phyloP scores from a whole-genome alignment of 2,888 invertebrate genomes.

The Eumacrocentrus americanus region DNA sequence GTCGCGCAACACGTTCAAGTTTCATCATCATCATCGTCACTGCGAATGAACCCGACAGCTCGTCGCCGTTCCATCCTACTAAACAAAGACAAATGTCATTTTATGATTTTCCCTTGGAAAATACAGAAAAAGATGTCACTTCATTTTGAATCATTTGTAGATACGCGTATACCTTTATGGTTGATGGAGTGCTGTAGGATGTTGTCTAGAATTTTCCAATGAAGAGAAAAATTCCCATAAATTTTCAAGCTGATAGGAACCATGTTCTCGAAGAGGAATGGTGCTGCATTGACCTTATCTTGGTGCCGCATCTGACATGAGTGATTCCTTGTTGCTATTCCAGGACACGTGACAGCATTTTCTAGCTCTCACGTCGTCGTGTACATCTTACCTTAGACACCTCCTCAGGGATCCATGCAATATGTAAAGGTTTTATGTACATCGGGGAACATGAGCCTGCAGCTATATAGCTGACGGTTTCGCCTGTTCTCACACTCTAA shows the following conservation, averaged over 20 bases:
- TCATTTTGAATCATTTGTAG: background rate
- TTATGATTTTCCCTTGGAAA: background rate
- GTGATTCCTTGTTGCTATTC: background rate
- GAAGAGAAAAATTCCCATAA: background rate
- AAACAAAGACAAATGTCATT: background rate
- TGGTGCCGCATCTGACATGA: background rate
- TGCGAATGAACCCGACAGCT: background rate
- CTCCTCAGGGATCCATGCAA: background rate
- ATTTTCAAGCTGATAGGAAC: background rate
- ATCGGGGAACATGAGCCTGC: background rate
- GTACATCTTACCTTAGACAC: too few species aligned
- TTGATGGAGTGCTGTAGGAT: too few species aligned
- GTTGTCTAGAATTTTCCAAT: too few species aligned
- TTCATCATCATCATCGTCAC: conserved; percentile 3
- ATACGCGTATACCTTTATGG: too few species aligned
- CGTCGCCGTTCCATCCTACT: background rate
- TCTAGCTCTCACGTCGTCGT: background rate
- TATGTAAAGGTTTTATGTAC: background rate
- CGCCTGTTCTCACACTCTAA: background rate
- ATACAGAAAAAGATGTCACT: background rate
- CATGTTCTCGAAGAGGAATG: too few species aligned
- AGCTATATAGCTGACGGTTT: background rate
- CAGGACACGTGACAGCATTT: background rate
- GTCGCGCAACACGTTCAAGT: background rate
- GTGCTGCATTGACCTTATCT: background rate